A percentile compares a stretch with the other conserved stretches of the same genome.
Evolutionary conservation across 2,888 invertebrate genomes (phyloP).

Genomic region (Deilephila porcellus): DNA sequence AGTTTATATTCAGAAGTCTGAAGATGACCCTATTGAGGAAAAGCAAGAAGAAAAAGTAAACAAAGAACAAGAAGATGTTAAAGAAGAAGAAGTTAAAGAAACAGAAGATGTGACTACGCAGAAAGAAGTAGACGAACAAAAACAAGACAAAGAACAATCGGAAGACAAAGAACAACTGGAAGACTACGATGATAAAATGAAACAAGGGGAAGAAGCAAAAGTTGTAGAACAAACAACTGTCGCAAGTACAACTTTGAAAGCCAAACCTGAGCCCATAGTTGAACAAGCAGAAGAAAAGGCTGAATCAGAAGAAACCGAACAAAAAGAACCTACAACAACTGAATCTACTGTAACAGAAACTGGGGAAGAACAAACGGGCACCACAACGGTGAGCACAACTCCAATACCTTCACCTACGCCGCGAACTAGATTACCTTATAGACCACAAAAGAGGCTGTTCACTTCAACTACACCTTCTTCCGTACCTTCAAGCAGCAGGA

Average conservation of each 20-base stretch:
- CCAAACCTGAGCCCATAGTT: conserved; percentile 29
- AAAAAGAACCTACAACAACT: conserved; percentile 41
- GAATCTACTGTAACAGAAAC: conserved; percentile 46
- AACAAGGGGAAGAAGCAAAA: not conserved
- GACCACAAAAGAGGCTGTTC: conserved; percentile 70
- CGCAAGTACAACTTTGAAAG: conserved; percentile 27
- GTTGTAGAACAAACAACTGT: not conserved
- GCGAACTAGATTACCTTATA: conserved; percentile 70
- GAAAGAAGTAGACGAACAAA: conserved; percentile 11
- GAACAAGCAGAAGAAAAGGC: conserved; percentile 56
- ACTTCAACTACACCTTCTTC: conserved; percentile 75
- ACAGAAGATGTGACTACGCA: conserved; percentile 33
- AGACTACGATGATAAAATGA: not conserved
- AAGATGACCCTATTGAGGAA: conserved; percentile 2
- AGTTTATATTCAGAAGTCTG: conserved; percentile 24
- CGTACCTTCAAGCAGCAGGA: conserved; percentile 67
- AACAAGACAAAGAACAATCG: not conserved
- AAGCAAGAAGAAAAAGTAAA: not conserved
- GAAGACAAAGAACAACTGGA: no score
- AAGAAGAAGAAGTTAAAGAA: conserved; percentile 28
- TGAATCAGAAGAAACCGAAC: conserved; percentile 56
- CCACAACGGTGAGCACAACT: conserved; percentile 65
- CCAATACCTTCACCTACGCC: conserved; percentile 53
- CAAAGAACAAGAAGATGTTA: not conserved
- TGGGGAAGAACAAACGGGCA: conserved; percentile 50